These are phyloP conservation scores for Entomobrya proxima DNA, from an alignment of 2,888 invertebrate species.

Conservation along the genomic window DNA sequence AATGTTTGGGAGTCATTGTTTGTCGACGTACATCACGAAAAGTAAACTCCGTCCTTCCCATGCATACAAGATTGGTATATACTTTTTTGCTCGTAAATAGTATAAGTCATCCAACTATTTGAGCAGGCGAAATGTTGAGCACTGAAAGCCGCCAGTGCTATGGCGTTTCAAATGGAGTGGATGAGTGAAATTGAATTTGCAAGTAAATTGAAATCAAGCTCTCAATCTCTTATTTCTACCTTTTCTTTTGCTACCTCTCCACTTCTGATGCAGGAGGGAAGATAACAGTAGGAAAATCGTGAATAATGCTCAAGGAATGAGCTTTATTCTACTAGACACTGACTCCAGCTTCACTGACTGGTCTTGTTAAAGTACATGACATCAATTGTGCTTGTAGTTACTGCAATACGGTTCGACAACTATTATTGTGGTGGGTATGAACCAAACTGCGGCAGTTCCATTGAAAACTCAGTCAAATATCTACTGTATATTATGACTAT, in stretches of 20 bases:
- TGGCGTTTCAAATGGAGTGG: constrained; percentile 52
- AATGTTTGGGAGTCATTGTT: neutral
- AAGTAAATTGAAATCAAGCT: constrained; percentile 70
- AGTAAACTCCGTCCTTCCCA: no score
- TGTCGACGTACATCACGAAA: neutral
- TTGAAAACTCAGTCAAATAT: no score
- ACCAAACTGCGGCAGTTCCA: no score
- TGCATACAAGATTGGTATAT: neutral
- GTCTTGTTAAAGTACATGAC: constrained; percentile 18
- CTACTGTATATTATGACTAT: no score
- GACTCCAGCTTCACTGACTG: neutral
- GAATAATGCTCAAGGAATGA: neutral
- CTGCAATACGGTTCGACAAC: no score
- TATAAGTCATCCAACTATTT: neutral
- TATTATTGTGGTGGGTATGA: no score
- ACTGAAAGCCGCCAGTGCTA: neutral
- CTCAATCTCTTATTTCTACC: constrained; percentile 59
- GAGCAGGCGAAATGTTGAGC: neutral
- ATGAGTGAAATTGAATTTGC: constrained; percentile 70
- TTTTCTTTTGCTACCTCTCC: neutral
- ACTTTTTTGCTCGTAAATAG: neutral
- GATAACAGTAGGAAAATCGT: neutral
- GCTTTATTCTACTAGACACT: constrained; percentile 10
- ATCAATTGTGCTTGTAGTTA: constrained; percentile 17
- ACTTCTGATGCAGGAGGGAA: neutral